phyloP scores from a whole-genome alignment of 2,888 invertebrate genomes.

The Stramonita haemastoma region DNA sequence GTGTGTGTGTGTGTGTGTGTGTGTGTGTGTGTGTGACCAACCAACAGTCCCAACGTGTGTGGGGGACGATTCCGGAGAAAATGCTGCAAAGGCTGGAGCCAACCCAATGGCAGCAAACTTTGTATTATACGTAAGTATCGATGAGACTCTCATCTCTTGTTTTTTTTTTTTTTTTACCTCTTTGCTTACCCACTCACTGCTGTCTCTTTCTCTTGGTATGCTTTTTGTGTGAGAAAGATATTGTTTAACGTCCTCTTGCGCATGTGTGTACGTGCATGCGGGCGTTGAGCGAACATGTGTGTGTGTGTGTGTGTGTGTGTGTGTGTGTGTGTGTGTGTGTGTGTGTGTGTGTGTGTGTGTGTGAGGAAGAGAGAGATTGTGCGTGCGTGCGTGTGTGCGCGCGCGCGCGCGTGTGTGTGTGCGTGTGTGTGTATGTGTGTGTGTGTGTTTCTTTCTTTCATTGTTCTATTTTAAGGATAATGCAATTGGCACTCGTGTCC shows the following conservation, averaged over 20 bases:
- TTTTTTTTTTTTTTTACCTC: background rate
- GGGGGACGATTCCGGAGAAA: slow-evolving; percentile 85
- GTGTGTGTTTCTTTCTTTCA: no score
- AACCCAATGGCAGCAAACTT: slow-evolving; percentile 84
- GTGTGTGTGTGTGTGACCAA: no score
- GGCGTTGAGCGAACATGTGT: background rate
- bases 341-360: no score
- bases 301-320: background rate
- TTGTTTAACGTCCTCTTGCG: no score
- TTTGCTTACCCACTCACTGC: background rate
- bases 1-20: no score
- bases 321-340: background rate
- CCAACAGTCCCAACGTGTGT: slow-evolving; percentile 87
- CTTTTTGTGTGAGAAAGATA: background rate
- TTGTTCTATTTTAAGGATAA: no score
- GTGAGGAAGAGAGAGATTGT: no score
- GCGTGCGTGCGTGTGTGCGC: background rate
- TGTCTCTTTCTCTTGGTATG: background rate
- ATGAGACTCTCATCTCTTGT: background rate
- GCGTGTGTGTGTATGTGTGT: no score
- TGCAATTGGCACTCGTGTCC: no score
- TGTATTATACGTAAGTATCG: slow-evolving; percentile 89
- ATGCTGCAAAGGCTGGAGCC: slow-evolving; percentile 92
- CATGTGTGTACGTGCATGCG: background rate
- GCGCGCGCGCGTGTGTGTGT: no score